These are phyloP conservation scores for Dolichoris vasculosae DNA, from an alignment of 1,140 invertebrate species.

Conservation along the genomic window DNA sequence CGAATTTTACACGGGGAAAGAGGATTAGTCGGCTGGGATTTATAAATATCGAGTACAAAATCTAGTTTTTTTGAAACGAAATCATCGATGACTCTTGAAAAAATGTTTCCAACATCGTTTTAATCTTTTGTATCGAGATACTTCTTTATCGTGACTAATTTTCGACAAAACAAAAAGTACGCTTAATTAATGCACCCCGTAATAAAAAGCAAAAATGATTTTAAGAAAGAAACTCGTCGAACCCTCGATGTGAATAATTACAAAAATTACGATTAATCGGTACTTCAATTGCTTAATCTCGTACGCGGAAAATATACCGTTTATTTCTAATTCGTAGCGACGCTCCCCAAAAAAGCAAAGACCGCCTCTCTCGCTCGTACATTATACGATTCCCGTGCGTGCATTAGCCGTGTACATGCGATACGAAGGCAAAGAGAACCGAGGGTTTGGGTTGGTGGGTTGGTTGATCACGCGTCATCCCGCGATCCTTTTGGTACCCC, in stretches of 20 bases:
- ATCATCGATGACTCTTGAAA: slow-evolving; percentile 31
- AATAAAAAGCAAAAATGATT: neutral
- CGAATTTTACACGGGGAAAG: slow-evolving; percentile 5
- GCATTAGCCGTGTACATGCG: slow-evolving; percentile 3
- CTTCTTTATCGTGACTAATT: neutral
- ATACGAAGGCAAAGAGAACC: slow-evolving; percentile 1
- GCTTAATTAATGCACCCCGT: neutral
- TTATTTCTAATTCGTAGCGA: neutral
- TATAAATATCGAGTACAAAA: slow-evolving; percentile 27
- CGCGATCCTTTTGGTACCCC: neutral
- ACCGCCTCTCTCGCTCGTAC: neutral
- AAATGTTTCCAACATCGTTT: neutral
- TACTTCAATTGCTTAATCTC: neutral
- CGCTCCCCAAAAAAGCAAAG: neutral
- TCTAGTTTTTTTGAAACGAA: neutral
- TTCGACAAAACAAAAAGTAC: neutral
- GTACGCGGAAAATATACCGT: neutral
- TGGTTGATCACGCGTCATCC: slow-evolving; percentile 9
- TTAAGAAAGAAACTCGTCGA: neutral
- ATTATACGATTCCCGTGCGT: neutral
- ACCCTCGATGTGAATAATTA: neutral
- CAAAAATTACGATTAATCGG: neutral
- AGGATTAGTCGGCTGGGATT: slow-evolving; percentile 26
- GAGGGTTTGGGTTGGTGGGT: neutral
- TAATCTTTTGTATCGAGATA: neutral